Base-by-base conservation (phyloP, 1,140 invertebrate genomes). In the Uloborus diversus region DNA sequence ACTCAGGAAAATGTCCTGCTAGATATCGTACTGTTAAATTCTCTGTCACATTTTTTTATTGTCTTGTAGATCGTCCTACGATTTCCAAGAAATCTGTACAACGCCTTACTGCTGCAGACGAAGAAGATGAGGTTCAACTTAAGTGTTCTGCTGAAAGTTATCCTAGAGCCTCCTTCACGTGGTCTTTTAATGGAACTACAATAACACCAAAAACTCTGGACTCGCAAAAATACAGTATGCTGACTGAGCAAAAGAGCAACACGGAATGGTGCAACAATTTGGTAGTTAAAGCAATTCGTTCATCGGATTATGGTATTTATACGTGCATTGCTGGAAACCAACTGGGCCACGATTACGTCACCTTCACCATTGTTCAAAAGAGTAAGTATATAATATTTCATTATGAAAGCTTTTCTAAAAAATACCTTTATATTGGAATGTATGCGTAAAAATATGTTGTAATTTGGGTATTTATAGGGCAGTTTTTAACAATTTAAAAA, bases 241-340 rank as follows among this genome's bases (percentile, higher is more conserved):
- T 30, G 27, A 35, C 49, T 20, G 57, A 25, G 14, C 25, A 23
- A n/a, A 64, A 42, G 11, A 33, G 20, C 37, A 9, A 13, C 20
- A 80, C 33, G 35, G 56, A 62, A 42, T 70, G 68, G 57, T 35
- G 47, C 28, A 71, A 57, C 32, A 71, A 47, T 14, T 23, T 80
- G 30, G 32, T 33, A 13, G 57, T 99, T 35, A 90, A 91, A 66
- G 92, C 94, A 83, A 92, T 99, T 27, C 90, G 90, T 0, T 90
- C 91, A 0, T 88, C 90, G 0, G 96, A 99, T 87, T 98, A 98
- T 84, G 96, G 94, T 0, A 89, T 89, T 49, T 98, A 98, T 85
- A 91, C 94, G 82, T 99, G 95, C 86, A 91, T 91, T 1, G 96
- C 94, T 0, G 89, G 90, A 49, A 99, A 99, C 85, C 91, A 92